These are phyloP conservation scores for Rhamphomyia laevipes DNA, from an alignment of 2,888 invertebrate species.

Conservation along the genomic window DNA sequence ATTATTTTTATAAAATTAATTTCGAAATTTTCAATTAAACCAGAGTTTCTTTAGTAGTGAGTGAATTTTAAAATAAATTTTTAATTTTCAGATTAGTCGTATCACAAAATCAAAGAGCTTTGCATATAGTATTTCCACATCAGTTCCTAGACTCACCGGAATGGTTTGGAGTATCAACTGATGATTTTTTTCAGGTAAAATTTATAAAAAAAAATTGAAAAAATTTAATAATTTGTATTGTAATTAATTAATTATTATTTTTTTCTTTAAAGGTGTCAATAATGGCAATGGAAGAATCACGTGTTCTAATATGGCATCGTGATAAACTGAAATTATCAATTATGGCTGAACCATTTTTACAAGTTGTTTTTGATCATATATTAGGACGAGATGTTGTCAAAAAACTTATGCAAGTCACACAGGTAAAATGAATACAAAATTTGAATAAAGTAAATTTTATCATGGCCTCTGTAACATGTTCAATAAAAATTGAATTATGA, in stretches of 20 bases:
- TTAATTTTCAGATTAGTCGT: slow-evolving; percentile 55
- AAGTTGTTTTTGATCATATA: slow-evolving; percentile 77
- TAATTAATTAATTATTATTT: neutral
- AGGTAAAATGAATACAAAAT: too few species aligned
- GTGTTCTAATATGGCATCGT: slow-evolving; percentile 72
- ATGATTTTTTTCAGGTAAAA: slow-evolving; percentile 71
- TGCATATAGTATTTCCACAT: slow-evolving; percentile 76
- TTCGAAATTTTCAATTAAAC: too few species aligned
- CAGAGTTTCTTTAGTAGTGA: too few species aligned
- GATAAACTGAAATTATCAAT: slow-evolving; percentile 77
- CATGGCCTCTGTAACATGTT: too few species aligned
- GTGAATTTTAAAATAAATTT: too few species aligned
- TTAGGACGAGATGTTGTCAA: slow-evolving; percentile 75
- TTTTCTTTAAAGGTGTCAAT: slow-evolving; percentile 56
- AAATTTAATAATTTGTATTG: neutral
- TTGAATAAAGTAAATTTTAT: too few species aligned
- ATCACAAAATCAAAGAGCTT: slow-evolving; percentile 69
- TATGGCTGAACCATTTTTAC: slow-evolving; percentile 69
- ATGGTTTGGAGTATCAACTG: slow-evolving; percentile 80
- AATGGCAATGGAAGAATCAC: slow-evolving; percentile 76
- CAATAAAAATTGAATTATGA: too few species aligned
- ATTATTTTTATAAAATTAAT: too few species aligned
- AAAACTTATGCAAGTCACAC: slow-evolving; percentile 69
- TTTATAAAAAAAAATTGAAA: too few species aligned
- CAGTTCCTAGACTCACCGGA: slow-evolving; percentile 83